Conservation (phyloP, 2,113 vertebrate genomes). For the Nanorana parkeri region DNA sequence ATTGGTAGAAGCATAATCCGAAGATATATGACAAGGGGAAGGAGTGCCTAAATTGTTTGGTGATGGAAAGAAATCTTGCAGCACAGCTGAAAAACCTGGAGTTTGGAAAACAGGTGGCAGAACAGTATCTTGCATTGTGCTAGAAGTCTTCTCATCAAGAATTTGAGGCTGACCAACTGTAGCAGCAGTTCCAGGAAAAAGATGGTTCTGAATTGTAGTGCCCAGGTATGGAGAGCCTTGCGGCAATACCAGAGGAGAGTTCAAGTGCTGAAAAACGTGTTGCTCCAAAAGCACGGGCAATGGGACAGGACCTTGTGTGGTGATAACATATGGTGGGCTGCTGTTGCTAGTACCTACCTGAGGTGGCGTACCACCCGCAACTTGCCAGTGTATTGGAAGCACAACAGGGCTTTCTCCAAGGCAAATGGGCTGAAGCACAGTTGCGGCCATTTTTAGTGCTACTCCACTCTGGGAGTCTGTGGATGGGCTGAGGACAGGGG, state of each 20-base stretch:
- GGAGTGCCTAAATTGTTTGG: conserved; percentile 73
- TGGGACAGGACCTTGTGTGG: conserved; percentile 87
- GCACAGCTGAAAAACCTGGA: conserved; percentile 86
- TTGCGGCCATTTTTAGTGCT: conserved; percentile 90
- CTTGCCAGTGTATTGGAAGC: conserved; percentile 92
- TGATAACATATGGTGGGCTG: conserved; percentile 87
- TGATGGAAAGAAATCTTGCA: conserved; percentile 91
- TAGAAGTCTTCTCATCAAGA: conserved; percentile 83
- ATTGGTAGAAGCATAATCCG: conserved; percentile 69
- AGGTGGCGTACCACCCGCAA: conserved; percentile 80
- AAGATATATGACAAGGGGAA: conserved; percentile 79
- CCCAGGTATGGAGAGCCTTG: conserved; percentile 75
- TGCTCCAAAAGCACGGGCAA: conserved; percentile 92
- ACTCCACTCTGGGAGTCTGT: conserved; percentile 83
- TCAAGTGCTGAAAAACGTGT: conserved; percentile 94
- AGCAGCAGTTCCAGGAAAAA: conserved; percentile 78
- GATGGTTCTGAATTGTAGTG: conserved; percentile 77
- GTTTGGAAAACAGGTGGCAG: conserved; percentile 87
- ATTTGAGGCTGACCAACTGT: conserved; percentile 79
- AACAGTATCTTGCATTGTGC: conserved; percentile 79
- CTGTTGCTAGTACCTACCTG: conserved; percentile 80
- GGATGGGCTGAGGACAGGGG: conserved; percentile 78
- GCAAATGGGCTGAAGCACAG: conserved; percentile 93
- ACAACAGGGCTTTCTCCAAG: conserved; percentile 92
- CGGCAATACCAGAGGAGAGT: conserved; percentile 82